Percentiles rank a stretch among this genome's conserved stretches.
Evolutionary conservation across 2,888 invertebrate species (phyloP).

Genomic region (Sclerodermus sp.): DNA sequence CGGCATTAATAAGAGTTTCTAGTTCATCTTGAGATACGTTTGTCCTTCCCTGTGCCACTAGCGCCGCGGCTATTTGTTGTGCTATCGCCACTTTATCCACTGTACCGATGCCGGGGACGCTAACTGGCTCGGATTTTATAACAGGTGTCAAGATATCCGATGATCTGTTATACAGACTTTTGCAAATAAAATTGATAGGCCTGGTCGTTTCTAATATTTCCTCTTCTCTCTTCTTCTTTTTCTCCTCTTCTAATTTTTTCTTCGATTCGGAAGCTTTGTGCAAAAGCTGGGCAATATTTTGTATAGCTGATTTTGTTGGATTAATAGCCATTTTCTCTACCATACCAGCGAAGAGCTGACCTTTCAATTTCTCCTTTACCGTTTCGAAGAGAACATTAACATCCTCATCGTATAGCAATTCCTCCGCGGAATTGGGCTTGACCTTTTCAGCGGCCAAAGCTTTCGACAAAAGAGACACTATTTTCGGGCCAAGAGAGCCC

Average conservation of each 20-base stretch:
- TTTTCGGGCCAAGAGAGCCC: conserved; percentile 81
- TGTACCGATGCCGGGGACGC: conserved; percentile 72
- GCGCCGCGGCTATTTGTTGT: conserved; percentile 77
- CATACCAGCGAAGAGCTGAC: conserved; percentile 73
- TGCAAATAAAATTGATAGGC: conserved; percentile 27
- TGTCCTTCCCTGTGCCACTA: conserved; percentile 78
- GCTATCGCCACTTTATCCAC: conserved; percentile 81
- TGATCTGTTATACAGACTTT: conserved; percentile 28
- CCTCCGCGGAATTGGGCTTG: conserved; percentile 72
- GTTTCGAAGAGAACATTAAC: conserved; percentile 80
- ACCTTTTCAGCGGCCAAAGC: conserved; percentile 78
- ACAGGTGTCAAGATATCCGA: conserved; percentile 29
- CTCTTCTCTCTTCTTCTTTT: conserved; percentile 37
- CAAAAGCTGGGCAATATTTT: conserved; percentile 74
- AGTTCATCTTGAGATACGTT: conserved; percentile 79
- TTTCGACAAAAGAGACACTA: conserved; percentile 74
- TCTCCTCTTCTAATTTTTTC: conserved; percentile 54
- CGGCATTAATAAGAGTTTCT: conserved; percentile 77
- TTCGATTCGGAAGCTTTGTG: conserved; percentile 66
- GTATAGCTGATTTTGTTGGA: conserved; percentile 74
- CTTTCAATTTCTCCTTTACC: conserved; percentile 82
- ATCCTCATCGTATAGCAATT: conserved; percentile 71
- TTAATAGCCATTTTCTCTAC: conserved; percentile 66
- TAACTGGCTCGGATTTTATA: conserved; percentile 58
- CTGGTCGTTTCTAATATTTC: conserved; percentile 42